These are phyloP conservation scores for Hypanus sabinus DNA, from an alignment of 2,113 vertebrate species.

Conservation along the genomic window DNA sequence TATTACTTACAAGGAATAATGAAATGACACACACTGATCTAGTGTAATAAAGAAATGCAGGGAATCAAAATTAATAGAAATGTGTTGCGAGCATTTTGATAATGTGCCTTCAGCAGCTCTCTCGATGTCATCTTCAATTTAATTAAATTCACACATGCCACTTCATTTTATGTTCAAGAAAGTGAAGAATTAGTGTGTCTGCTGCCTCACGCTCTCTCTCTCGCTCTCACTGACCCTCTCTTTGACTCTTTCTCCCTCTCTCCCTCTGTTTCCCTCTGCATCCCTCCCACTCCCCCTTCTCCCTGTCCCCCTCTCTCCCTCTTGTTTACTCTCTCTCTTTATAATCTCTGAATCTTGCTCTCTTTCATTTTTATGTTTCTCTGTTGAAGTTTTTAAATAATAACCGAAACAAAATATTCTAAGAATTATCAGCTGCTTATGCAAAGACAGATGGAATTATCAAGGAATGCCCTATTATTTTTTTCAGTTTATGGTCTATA, in stretches of 20 bases:
- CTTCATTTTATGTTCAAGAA: constrained; percentile 16
- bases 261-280: too few relatives aligned
- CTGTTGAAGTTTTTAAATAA: not conserved
- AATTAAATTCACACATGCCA: constrained; percentile 35
- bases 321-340: too few relatives aligned
- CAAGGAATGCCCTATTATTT: not conserved
- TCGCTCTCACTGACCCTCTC: too few relatives aligned
- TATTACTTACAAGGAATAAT: constrained; percentile 10
- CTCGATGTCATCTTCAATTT: constrained; percentile 26
- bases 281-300: too few relatives aligned
- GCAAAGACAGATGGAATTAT: not conserved
- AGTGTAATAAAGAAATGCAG: not conserved
- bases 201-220: not conserved
- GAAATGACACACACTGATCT: constrained; percentile 1
- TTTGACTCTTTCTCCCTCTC: too few relatives aligned
- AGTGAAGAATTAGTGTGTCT: constrained; percentile 10
- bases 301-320: too few relatives aligned
- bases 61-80: constrained; percentile 28
- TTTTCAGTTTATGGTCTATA: not conserved
- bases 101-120: constrained; percentile 18
- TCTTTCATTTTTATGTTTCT: not conserved
- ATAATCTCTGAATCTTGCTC: too few relatives aligned
- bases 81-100: not conserved
- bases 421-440: not conserved
- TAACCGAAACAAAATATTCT: not conserved